Conservation (phyloP, 2,797 vertebrate species). For the Lepilemur septentrionalis region DNA sequence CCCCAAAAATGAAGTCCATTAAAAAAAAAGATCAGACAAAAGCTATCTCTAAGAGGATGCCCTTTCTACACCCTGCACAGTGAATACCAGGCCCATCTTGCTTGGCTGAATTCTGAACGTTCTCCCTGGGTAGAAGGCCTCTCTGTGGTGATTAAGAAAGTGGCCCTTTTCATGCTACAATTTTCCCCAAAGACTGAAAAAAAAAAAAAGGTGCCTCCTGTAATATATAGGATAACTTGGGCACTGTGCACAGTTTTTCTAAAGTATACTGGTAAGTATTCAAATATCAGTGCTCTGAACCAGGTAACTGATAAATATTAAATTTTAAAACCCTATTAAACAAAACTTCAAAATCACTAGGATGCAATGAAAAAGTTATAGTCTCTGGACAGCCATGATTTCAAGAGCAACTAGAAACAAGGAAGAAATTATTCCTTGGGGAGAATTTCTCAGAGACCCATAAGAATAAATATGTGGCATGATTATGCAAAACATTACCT, state of each 20-base stretch:
- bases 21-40: neutral
- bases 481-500: neutral
- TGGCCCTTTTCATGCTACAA: neutral
- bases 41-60: neutral
- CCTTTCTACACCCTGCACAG: fast-evolving
- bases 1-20: neutral
- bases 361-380: neutral
- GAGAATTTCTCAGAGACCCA: neutral
- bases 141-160: neutral
- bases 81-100: neutral
- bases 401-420: neutral
- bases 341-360: conserved; percentile 4
- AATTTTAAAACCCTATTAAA: neutral
- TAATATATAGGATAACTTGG: neutral
- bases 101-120: neutral
- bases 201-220: neutral
- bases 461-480: neutral
- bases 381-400: neutral
- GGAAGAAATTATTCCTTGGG: neutral
- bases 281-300: neutral
- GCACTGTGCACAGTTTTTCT: neutral
- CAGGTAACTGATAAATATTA: neutral
- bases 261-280: neutral
- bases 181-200: neutral
- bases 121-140: neutral